phyloP scores from a whole-genome alignment of 2,797 vertebrate genomes.

The Artibeus jamaicensis region DNA sequence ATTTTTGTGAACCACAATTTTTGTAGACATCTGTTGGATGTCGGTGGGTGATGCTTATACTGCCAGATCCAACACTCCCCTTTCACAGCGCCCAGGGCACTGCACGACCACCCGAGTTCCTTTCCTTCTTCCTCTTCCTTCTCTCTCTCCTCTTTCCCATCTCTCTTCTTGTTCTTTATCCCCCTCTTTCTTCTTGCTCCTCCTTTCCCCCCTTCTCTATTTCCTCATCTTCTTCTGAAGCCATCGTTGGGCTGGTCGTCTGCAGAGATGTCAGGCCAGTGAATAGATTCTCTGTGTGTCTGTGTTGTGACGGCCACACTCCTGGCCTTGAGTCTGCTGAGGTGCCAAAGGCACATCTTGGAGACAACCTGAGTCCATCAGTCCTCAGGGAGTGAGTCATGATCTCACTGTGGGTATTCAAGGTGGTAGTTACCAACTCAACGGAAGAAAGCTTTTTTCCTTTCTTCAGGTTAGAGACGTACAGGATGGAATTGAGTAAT shows the following conservation, averaged over 20 bases:
- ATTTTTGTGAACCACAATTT: not conserved
- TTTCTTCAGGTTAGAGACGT: not conserved
- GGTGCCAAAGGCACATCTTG: not conserved
- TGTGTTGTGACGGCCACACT: not conserved
- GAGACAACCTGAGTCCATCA: not conserved
- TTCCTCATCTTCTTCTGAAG: not conserved
- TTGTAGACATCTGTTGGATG: not conserved
- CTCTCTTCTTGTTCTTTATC: not conserved
- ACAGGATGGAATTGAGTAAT: not conserved
- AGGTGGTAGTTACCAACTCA: not conserved
- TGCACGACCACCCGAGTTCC: not conserved
- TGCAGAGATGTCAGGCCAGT: not conserved
- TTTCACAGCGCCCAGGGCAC: not conserved
- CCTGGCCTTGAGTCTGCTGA: not conserved
- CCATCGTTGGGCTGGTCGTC: not conserved
- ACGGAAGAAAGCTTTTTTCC: not conserved
- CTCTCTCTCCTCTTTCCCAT: not conserved
- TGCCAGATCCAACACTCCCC: not conserved
- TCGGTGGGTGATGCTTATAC: not conserved
- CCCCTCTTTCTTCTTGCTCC: too few relatives aligned
- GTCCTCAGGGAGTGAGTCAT: not conserved
- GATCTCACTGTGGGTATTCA: not conserved
- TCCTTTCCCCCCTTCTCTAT: not conserved
- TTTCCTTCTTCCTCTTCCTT: not conserved
- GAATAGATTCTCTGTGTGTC: not conserved